A percentile compares a stretch with the other conserved stretches of the same genome.
Conservation (phyloP, 1,140 invertebrate species). For the Mya arenaria region DNA sequence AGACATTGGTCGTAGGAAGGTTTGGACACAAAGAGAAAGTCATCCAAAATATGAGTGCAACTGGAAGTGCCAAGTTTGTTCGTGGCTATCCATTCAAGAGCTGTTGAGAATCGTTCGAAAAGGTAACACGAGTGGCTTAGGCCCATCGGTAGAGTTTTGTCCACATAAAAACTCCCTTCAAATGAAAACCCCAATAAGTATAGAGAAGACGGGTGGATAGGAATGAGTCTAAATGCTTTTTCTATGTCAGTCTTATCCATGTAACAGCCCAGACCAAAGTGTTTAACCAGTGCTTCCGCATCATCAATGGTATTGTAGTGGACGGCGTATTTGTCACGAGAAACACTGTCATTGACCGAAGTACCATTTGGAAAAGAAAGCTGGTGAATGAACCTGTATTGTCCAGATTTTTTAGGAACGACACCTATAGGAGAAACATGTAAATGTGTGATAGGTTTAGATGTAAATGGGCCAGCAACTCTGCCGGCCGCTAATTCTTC, state of each 20-base stretch:
- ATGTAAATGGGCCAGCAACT: too few species aligned
- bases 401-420: too few species aligned
- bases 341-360: not conserved
- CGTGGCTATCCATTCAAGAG: not conserved
- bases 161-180: conserved; percentile 39
- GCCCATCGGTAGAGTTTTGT: conserved; percentile 56
- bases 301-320: not conserved
- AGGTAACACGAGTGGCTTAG: conserved; percentile 33
- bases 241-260: conserved; percentile 48
- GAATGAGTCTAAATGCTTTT: conserved; percentile 44
- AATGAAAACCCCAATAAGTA: conserved; percentile 46
- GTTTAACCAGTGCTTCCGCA: not conserved
- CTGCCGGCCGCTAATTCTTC: too few species aligned
- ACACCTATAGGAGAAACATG: too few species aligned
- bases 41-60: conserved; percentile 55
- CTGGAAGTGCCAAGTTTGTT: not conserved
- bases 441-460: too few species aligned
- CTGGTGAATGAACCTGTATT: conserved; percentile 48
- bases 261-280: not conserved
- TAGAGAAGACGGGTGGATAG: conserved; percentile 9
- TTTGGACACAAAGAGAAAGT: conserved; percentile 56
- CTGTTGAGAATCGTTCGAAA: conserved; percentile 49
- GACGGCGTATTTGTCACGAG: not conserved
- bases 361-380: conserved; percentile 33
- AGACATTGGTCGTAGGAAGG: conserved; percentile 12